phyloP scores from a whole-genome alignment of 2,113 vertebrate genomes.

The Rynchops niger region DNA sequence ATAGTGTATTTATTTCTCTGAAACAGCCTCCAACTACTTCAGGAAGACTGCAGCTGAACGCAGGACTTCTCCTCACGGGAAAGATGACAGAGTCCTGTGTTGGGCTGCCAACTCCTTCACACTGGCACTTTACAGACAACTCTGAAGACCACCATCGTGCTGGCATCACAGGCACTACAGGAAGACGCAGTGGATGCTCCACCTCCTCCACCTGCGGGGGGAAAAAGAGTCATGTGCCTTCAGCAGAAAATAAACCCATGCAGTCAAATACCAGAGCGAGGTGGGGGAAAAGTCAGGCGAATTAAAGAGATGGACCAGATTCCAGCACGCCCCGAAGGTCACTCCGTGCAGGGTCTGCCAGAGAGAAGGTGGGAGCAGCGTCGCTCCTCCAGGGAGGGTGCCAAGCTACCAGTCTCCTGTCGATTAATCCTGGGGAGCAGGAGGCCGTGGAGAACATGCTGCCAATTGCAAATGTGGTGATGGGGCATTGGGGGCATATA shows the following conservation, averaged over 20 bases:
- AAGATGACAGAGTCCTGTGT: not conserved
- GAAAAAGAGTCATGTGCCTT: not conserved
- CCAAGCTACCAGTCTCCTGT: constrained; percentile 38
- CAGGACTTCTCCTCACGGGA: not conserved
- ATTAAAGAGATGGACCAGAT: constrained; percentile 13
- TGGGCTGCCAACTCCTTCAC: not conserved
- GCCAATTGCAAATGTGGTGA: constrained; percentile 43
- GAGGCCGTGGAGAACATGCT: not conserved
- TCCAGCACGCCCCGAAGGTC: not conserved
- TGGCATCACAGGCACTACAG: not conserved
- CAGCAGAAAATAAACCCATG: not conserved
- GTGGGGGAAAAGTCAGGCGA: not conserved
- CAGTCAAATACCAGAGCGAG: constrained; percentile 9
- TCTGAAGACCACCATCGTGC: not conserved
- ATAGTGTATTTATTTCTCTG: not conserved
- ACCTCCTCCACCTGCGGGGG: not conserved
- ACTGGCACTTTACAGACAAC: not conserved
- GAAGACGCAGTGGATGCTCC: not conserved
- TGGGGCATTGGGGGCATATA: constrained; percentile 60
- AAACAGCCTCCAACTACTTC: not conserved
- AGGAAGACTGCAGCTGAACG: not conserved
- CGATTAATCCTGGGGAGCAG: constrained; percentile 25
- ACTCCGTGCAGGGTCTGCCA: not conserved
- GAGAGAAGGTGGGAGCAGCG: not conserved
- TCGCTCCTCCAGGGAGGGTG: not conserved